phyloP scores from a whole-genome alignment of 1,140 invertebrate species.

The Bactericera cockerelli region DNA sequence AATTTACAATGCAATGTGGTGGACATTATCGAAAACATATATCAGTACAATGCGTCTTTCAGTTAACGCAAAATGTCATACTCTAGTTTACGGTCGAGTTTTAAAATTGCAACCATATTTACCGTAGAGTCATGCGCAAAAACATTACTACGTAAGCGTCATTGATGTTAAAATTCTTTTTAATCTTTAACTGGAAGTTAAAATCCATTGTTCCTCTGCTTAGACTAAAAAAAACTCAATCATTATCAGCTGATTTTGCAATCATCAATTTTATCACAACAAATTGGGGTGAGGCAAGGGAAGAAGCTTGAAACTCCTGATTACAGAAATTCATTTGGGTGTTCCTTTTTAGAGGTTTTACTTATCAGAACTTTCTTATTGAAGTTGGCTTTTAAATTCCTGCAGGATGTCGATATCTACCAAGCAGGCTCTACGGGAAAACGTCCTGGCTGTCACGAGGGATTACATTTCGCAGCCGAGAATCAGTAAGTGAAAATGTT shows the following conservation, averaged over 20 bases:
- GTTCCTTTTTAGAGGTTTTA: background rate
- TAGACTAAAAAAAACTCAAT: too few species aligned
- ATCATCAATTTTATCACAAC: constrained; percentile 8
- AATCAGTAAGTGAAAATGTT: constrained; percentile 74
- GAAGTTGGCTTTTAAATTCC: background rate
- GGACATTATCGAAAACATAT: too few species aligned
- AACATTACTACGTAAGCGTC: too few species aligned
- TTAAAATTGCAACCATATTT: too few species aligned
- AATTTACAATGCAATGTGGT: too few species aligned
- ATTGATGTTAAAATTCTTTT: too few species aligned
- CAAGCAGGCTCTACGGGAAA: constrained; percentile 49
- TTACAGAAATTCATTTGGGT: background rate
- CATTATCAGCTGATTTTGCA: constrained; percentile 3
- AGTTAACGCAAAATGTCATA: too few species aligned
- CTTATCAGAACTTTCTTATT: background rate
- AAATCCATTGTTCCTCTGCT: too few species aligned
- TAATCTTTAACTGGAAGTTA: too few species aligned
- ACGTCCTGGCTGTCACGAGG: constrained; percentile 79
- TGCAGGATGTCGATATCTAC: constrained; percentile 25
- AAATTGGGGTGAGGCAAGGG: constrained; percentile 2
- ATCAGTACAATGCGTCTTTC: too few species aligned
- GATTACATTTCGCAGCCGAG: constrained; percentile 96
- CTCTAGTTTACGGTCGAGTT: too few species aligned
- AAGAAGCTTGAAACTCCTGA: background rate
- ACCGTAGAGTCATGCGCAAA: too few species aligned